These are phyloP conservation scores for Sceloporus tristichus DNA, from an alignment of 2,113 vertebrate species.

Conservation along the genomic window DNA sequence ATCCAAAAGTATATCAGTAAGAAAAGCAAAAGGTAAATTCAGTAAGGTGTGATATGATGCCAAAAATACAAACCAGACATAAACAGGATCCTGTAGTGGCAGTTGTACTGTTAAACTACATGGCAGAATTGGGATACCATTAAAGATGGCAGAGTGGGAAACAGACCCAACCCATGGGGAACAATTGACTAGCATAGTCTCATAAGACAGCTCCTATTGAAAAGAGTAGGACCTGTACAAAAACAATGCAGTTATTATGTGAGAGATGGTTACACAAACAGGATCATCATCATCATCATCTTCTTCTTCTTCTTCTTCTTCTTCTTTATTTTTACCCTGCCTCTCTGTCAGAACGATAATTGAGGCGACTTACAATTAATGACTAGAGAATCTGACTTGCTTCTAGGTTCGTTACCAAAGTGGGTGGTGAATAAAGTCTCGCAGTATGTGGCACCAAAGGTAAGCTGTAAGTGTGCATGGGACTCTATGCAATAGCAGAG, in stretches of 20 bases:
- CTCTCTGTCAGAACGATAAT: no score
- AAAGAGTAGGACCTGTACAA: background rate
- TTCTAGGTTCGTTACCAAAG: constrained; percentile 86
- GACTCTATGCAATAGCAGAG: background rate
- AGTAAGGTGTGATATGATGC: background rate
- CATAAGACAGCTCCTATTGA: no score
- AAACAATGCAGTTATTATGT: background rate
- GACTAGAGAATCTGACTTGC: background rate
- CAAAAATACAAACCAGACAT: background rate
- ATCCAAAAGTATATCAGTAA: no score
- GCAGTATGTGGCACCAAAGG: constrained; percentile 88
- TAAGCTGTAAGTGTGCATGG: background rate
- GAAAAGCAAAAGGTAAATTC: background rate
- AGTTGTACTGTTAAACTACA: background rate
- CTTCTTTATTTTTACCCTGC: no score
- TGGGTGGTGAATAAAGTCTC: constrained; percentile 90
- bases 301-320: no score
- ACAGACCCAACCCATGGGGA: no score
- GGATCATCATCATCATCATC: background rate
- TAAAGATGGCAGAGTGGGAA: background rate
- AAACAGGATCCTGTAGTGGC: background rate
- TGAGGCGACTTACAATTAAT: no score
- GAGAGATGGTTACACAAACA: background rate
- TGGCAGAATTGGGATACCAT: background rate
- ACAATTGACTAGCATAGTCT: no score